Conservation (phyloP, 2,797 vertebrate genomes). For the Oryzias dopingdopingensis region DNA sequence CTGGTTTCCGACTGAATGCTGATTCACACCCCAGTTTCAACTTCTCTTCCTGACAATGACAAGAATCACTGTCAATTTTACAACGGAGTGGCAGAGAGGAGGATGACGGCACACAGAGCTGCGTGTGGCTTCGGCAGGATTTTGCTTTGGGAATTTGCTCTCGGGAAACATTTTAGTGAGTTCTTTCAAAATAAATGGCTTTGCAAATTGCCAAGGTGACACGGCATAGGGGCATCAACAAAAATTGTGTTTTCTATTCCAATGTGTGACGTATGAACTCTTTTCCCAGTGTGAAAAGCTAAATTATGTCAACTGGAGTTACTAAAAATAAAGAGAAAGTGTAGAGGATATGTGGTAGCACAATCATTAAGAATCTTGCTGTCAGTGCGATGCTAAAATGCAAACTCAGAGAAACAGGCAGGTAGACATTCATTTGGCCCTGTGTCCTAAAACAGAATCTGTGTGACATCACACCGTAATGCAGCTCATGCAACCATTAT, state of each 20-base stretch:
- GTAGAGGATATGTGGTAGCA: constrained; percentile 50
- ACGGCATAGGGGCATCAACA: constrained; percentile 17
- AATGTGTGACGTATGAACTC: constrained; percentile 36
- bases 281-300: constrained; percentile 9
- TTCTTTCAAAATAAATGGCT: constrained; percentile 5
- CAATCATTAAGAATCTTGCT: constrained; percentile 48
- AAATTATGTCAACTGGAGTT: constrained; percentile 4
- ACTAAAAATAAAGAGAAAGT: constrained; percentile 22
- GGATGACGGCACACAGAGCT: constrained; percentile 63
- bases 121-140: constrained; percentile 59
- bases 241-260: constrained; percentile 23
- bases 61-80: constrained; percentile 83
- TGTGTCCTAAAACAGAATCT: constrained; percentile 48
- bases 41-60: constrained; percentile 86
- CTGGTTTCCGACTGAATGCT: constrained; percentile 67
- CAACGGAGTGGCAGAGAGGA: constrained; percentile 67
- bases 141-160: constrained; percentile 56
- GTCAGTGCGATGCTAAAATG: constrained; percentile 30
- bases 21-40: constrained; percentile 82
- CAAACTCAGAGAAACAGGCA: constrained; percentile 75
- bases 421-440: constrained; percentile 68
- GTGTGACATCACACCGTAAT: constrained; percentile 31
- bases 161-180: constrained; percentile 56
- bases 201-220: constrained; percentile 16
- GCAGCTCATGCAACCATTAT: constrained; percentile 68